phyloP scores from a whole-genome alignment of 2,888 invertebrate genomes.

The Tenthredo amoena region DNA sequence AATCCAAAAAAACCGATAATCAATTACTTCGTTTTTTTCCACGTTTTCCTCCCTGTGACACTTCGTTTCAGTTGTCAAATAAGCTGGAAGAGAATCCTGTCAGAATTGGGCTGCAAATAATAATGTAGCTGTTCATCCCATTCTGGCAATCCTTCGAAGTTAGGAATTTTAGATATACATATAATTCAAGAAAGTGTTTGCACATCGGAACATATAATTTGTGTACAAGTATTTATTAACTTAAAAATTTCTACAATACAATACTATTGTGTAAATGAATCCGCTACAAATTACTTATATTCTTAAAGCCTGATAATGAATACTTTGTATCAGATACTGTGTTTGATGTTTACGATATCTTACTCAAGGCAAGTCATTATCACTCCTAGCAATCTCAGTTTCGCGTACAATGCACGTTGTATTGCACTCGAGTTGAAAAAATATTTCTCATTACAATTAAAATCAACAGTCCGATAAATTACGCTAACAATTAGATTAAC shows the following conservation, averaged over 20 bases:
- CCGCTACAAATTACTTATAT: slow-evolving; percentile 26
- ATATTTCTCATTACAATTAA: slow-evolving; percentile 26
- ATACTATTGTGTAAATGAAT: slow-evolving; percentile 54
- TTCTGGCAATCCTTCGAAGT: neutral
- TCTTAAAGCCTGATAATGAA: slow-evolving; percentile 3
- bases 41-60: neutral
- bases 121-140: too few species aligned
- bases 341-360: neutral
- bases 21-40: neutral
- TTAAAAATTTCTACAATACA: slow-evolving; percentile 57
- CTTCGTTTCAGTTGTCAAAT: neutral
- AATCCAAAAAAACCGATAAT: neutral
- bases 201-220: neutral
- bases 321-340: neutral
- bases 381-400: neutral
- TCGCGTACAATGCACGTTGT: neutral
- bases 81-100: too few species aligned
- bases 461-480: slow-evolving; percentile 32
- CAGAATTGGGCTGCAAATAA: too few species aligned
- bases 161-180: neutral
- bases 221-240: slow-evolving; percentile 60
- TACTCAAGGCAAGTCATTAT: neutral
- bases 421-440: slow-evolving; percentile 34
- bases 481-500: neutral
- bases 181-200: neutral